Base-by-base conservation (phyloP, 2,888 invertebrate genomes). In the Perizoma affinitatum region DNA sequence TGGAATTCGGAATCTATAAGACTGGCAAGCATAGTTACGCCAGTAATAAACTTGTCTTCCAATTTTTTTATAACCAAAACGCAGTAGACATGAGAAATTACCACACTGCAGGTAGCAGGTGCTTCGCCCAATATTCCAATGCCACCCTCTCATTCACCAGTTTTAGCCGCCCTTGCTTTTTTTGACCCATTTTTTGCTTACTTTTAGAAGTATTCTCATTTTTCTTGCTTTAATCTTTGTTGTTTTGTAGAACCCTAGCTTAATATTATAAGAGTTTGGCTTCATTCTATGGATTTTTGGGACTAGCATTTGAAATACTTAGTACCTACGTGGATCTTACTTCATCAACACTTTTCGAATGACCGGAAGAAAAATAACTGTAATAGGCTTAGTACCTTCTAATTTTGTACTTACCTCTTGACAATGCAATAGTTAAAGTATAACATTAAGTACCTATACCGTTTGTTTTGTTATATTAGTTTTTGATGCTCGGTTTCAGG, bases 51-150 rank as follows among this genome's bases (percentile, higher is more conserved):
- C 3, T 4, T 35, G 34, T 45, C 44, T 51, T 34, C 49, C 11
- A 50, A 57, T 9, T 51, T 51, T 38, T 40, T 41, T 8, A 5
- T n/a, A 10, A 42, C 42, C 42, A 42, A 46, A 52, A 52, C 34
- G 35, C 43, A 49, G 34, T 44, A 36, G 56, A 61, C 8, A 44
- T 58, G 59, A 53, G 55, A 66, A 58, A 56, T 54, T 50, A 43
- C 53, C 44, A 6, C 40, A 49, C 45, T 54, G 65, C 82, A 85
- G 84, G 86, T 83, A 84, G 83, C 85, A 86, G 85, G 85, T 86
- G 84, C 71, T 68, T 60, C 54, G 44, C 61, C 72, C 73, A 69
- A 59, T 65, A 64, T 68, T 61, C 54, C 69, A 63, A 62, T 67
- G 66, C 65, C 67, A 71, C 70, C 78, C 77, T 71, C 72, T 70